A percentile compares a stretch with the other conserved stretches of the same genome.
phyloP scores from a whole-genome alignment of 2,113 vertebrate genomes.

The Hemichromis elongatus region DNA sequence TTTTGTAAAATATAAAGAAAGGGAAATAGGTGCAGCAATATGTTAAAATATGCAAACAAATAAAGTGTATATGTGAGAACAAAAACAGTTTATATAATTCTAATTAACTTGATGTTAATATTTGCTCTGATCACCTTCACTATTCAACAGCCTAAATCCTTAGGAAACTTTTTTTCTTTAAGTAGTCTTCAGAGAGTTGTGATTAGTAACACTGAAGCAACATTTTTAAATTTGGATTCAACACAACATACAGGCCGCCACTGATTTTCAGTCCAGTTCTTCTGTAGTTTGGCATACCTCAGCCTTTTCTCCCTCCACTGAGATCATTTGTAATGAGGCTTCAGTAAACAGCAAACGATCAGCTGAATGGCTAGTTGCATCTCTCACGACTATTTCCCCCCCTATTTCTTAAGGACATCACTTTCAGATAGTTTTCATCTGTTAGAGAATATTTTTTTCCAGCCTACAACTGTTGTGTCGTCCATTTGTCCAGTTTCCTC shows the following conservation, averaged over 20 bases:
- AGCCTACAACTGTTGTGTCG: background rate
- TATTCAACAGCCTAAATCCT: background rate
- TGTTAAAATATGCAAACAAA: background rate
- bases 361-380: background rate
- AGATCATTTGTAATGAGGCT: background rate
- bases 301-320: background rate
- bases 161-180: background rate
- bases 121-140: background rate
- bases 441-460: background rate
- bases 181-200: background rate
- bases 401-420: background rate
- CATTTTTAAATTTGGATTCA: background rate
- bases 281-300: background rate
- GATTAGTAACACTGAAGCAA: background rate
- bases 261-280: background rate
- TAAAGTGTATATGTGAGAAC: background rate
- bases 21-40: background rate
- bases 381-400: background rate
- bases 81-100: background rate
- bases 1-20: no score
- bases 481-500: background rate
- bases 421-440: background rate
- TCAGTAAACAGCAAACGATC: background rate
- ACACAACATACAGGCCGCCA: background rate
- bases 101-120: no score